These are phyloP conservation scores for Acanthacorydalis orientalis DNA, from an alignment of 2,888 invertebrate genomes.

Conservation along the genomic window DNA sequence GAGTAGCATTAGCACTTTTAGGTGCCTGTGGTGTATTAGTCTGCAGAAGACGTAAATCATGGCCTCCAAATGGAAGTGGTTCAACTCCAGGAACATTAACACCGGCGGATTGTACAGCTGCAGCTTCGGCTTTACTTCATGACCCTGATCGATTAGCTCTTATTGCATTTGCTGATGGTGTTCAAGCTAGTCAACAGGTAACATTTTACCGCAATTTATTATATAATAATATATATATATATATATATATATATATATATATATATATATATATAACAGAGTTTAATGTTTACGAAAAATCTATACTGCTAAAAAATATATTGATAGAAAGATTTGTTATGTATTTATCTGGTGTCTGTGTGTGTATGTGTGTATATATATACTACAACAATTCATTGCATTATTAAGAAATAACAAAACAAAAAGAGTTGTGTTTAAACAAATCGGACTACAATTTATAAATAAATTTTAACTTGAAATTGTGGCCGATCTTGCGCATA, in stretches of 20 bases:
- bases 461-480: too few relatives aligned
- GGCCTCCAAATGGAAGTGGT: conserved; percentile 12
- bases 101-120: background rate
- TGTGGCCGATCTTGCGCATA: too few relatives aligned
- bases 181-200: conserved; percentile 18
- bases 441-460: too few relatives aligned
- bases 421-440: too few relatives aligned
- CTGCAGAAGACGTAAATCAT: conserved; percentile 20
- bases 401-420: too few relatives aligned
- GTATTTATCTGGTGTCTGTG: too few relatives aligned
- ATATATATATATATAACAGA: too few relatives aligned
- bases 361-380: too few relatives aligned
- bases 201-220: too few relatives aligned
- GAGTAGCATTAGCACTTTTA: conserved; percentile 21
- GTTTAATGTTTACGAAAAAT: too few relatives aligned
- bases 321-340: too few relatives aligned
- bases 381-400: too few relatives aligned
- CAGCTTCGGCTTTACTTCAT: conserved; percentile 11
- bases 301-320: background rate
- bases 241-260: background rate
- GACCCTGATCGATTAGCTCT: conserved; percentile 34
- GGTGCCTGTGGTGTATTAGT: conserved; percentile 22
- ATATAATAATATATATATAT: background rate
- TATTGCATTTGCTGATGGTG: conserved; percentile 33
- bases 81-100: background rate